These are phyloP conservation scores for Ptilodon capucinus DNA, from an alignment of 2,888 invertebrate genomes.

Conservation along the genomic window DNA sequence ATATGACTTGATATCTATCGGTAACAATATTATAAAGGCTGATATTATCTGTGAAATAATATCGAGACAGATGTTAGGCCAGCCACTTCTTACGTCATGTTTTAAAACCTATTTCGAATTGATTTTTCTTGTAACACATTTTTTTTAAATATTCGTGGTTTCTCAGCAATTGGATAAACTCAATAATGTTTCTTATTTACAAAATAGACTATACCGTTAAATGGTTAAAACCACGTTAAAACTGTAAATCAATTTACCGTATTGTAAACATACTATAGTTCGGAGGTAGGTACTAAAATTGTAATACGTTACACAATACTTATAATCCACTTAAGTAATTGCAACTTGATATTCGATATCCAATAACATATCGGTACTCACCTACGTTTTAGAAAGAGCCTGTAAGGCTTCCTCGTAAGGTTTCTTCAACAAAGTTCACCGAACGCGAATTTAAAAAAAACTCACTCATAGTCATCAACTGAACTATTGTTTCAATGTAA, in stretches of 20 bases:
- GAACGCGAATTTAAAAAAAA: slow-evolving; percentile 34
- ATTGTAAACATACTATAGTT: too few relatives aligned
- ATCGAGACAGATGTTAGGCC: slow-evolving; percentile 35
- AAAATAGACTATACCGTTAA: background rate
- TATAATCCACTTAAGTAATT: slow-evolving; percentile 27
- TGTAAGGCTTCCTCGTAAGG: slow-evolving; percentile 54
- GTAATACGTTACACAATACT: slow-evolving; percentile 21
- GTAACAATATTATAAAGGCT: slow-evolving; percentile 35
- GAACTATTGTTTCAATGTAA: slow-evolving; percentile 12
- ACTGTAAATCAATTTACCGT: too few relatives aligned
- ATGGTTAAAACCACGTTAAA: too few relatives aligned
- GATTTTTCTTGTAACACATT: slow-evolving; percentile 45
- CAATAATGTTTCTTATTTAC: background rate
- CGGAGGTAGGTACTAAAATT: background rate
- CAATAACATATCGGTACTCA: slow-evolving; percentile 53
- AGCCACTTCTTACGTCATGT: slow-evolving; percentile 55
- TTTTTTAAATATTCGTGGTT: slow-evolving; percentile 29
- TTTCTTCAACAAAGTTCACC: slow-evolving; percentile 44
- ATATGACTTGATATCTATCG: slow-evolving; percentile 1
- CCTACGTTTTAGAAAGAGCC: slow-evolving; percentile 48
- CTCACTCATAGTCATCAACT: slow-evolving; percentile 22
- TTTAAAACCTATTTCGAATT: slow-evolving; percentile 51
- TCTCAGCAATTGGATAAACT: slow-evolving; percentile 5
- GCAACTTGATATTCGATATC: slow-evolving; percentile 40
- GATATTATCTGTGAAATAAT: slow-evolving; percentile 40